Evolutionary conservation across 1,140 invertebrate species (phyloP).

Genomic region (Drosophila sp.): DNA sequence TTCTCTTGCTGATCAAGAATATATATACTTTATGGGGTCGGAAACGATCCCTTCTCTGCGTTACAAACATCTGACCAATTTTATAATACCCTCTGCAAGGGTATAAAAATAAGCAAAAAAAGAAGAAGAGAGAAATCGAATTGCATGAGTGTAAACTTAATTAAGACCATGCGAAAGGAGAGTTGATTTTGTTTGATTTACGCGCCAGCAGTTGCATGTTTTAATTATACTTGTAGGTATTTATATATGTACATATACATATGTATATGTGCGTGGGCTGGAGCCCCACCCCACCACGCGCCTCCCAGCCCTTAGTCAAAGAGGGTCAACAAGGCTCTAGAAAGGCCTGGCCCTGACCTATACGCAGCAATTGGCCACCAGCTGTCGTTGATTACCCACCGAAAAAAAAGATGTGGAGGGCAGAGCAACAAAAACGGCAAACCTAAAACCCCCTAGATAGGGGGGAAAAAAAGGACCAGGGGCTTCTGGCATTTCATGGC

Average conservation of each 20-base stretch:
- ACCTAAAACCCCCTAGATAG: conserved; percentile 3
- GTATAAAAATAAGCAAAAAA: conserved; percentile 4
- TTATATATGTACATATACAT: neutral
- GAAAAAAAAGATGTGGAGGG: conserved; percentile 34
- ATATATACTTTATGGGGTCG: no score
- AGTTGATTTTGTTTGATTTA: conserved; percentile 80
- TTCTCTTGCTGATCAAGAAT: no score
- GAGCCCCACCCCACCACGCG: neutral
- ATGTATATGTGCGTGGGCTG: neutral
- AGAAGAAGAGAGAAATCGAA: conserved; percentile 58
- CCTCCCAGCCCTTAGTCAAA: neutral
- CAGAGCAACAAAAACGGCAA: neutral
- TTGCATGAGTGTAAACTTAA: conserved; percentile 76
- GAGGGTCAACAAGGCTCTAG: conserved; percentile 25
- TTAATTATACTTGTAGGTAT: conserved; percentile 41
- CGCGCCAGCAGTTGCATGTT: conserved; percentile 62
- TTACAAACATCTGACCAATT: no score
- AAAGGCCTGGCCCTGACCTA: conserved; percentile 39
- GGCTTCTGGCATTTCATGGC: conserved; percentile 70
- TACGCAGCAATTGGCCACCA: conserved; percentile 32
- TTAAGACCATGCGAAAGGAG: conserved; percentile 60
- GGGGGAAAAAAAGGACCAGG: conserved; percentile 27
- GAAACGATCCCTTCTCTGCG: no score
- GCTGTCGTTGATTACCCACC: conserved; percentile 72
- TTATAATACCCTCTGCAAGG: no score